Conservation (phyloP, 2,797 vertebrate genomes). For the Peromyscus attwateri region DNA sequence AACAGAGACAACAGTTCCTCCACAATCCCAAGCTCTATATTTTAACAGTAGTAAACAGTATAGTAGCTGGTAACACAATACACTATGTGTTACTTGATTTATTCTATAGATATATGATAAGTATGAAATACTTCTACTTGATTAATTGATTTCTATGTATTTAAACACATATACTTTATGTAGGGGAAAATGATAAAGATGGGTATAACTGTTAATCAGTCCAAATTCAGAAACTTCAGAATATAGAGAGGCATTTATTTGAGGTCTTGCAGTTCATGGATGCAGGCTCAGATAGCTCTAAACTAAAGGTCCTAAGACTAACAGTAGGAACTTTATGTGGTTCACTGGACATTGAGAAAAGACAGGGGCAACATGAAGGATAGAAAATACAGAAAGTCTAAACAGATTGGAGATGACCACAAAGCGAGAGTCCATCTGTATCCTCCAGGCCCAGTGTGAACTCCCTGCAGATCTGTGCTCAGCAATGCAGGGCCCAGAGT, state of each 20-base stretch:
- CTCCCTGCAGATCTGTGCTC: not conserved
- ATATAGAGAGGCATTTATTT: not conserved
- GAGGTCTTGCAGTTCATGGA: not conserved
- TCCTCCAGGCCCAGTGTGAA: not conserved
- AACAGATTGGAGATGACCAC: not conserved
- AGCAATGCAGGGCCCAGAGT: too few species aligned
- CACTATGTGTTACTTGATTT: not conserved
- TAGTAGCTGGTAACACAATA: not conserved
- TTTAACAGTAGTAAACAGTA: not conserved
- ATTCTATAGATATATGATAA: not conserved
- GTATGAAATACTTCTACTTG: not conserved
- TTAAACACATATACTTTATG: not conserved
- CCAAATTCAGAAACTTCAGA: not conserved
- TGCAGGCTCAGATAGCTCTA: not conserved
- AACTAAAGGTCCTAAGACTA: not conserved
- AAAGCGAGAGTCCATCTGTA: not conserved
- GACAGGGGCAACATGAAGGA: not conserved
- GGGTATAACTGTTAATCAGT: not conserved
- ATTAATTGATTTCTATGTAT: not conserved
- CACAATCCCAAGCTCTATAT: not conserved
- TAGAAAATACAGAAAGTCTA: not conserved
- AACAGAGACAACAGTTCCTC: not conserved
- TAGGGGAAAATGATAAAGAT: constrained; percentile 1
- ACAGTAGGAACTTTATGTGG: not conserved
- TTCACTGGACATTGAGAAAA: not conserved